Evolutionary conservation across 2,797 vertebrate genomes (phyloP).

Genomic region (Channallabes apus): DNA sequence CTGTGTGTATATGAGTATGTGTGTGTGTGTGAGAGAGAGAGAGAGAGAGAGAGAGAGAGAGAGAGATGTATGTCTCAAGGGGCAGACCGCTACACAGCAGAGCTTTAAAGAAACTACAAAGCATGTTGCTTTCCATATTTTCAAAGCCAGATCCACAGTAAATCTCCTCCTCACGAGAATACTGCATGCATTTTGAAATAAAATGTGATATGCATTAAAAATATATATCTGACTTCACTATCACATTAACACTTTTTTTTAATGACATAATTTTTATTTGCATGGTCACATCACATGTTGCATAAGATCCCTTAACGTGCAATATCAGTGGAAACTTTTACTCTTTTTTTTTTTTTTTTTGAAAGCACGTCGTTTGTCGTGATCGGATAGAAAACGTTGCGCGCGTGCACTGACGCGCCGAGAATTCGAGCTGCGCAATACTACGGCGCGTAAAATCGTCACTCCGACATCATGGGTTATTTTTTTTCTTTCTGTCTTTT

Average conservation of each 20-base stretch:
- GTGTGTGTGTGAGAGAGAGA: background rate
- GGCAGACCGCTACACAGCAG: background rate
- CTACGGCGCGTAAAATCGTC: background rate
- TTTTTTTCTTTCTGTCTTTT: background rate
- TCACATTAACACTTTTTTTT: no score
- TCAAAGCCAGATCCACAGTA: background rate
- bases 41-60: background rate
- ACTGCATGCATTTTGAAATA: background rate
- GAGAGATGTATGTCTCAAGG: background rate
- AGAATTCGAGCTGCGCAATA: constrained; percentile 11
- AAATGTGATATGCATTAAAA: background rate
- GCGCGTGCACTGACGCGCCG: constrained; percentile 3
- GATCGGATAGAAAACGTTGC: background rate
- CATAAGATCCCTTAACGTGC: background rate
- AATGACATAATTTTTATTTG: background rate
- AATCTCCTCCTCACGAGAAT: background rate
- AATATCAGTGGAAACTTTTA: no score
- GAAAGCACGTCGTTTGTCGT: background rate
- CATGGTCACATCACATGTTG: background rate
- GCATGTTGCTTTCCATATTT: background rate
- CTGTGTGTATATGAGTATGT: background rate
- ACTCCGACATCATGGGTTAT: background rate
- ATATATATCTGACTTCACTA: no score
- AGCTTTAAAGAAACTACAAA: background rate
- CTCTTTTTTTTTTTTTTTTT: background rate